Evolutionary conservation across 2,797 vertebrate genomes (phyloP).

Genomic region (Dryobates pubescens): DNA sequence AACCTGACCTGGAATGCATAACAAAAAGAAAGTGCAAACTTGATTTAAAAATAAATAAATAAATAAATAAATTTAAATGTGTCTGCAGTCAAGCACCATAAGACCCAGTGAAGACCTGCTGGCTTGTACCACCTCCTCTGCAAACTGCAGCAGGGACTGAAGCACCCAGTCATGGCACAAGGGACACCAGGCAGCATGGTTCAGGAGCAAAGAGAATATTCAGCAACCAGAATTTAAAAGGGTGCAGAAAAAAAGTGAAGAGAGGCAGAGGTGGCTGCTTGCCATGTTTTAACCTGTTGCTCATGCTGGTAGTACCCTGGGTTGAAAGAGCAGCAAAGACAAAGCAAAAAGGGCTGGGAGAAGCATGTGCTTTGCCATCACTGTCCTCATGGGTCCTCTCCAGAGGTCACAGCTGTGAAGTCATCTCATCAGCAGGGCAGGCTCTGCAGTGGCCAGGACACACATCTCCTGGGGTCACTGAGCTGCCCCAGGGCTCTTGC

Average conservation of each 20-base stretch:
- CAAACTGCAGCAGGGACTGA: fast-evolving
- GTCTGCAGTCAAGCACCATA: fast-evolving
- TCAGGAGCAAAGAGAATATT: neutral
- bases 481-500: neutral
- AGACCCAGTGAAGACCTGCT: neutral
- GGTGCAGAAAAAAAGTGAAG: neutral
- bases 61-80: neutral
- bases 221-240: neutral
- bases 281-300: neutral
- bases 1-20: neutral
- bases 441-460: neutral
- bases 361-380: fast-evolving
- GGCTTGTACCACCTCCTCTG: neutral
- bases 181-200: neutral
- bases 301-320: too few species aligned
- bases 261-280: neutral
- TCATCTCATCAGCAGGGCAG: neutral
- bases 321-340: neutral
- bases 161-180: fast-evolving
- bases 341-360: neutral
- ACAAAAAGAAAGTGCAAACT: neutral
- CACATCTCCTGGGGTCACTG: fast-evolving
- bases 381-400: neutral
- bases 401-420: neutral
- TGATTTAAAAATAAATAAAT: neutral